Base-by-base conservation (phyloP, 2,113 vertebrate genomes). In the Pseudorhombus dupliciocellatus region DNA sequence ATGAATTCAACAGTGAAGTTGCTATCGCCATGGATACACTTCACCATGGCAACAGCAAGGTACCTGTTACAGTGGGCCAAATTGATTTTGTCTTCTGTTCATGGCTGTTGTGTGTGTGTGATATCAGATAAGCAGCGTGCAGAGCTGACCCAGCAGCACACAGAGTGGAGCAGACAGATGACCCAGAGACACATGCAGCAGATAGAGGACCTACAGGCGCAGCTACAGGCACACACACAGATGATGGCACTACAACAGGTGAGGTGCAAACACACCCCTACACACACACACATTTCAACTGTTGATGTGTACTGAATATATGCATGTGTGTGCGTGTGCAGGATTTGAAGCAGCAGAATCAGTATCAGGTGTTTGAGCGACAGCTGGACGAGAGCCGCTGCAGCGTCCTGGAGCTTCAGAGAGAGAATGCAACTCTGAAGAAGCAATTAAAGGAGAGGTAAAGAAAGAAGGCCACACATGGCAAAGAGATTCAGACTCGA, bases 121-220 rank as follows among this genome's bases (percentile, higher is more conserved):
- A 52, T 71, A 70, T 75, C 91, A 98, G 96, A 96, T 73, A 94
- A 96, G 83, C 93, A 97, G 70, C 92, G 92, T 37, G 90, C 93
- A 66, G 96, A 98, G 89, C 83, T 97, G 75, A 93, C 90, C 0
- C 95, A 96, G 84, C 95, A 97, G 74, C 94, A 93, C 67, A 93
- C 90, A 0, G 90, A 89, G 30, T 97, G 95, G 92, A 92, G 85
- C 1, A 80, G 90, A 70, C 94, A 94, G 88, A 89, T 94, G 81
- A 94, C 94, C 75, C 94, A 94, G 90, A 91, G 93, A 79, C 95
- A 97, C 75, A 95, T 94, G 94, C 94, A 97, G 89, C 95, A 96
- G 87, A 88, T 95, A 54, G 95, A 95, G 55, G 93, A 92, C 22
- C 92, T 97, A 14, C 95, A 94, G 81, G 87, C 88, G 0, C 94